Conservation (phyloP, 2,888 invertebrate species). For the Leucoptera coffeella region DNA sequence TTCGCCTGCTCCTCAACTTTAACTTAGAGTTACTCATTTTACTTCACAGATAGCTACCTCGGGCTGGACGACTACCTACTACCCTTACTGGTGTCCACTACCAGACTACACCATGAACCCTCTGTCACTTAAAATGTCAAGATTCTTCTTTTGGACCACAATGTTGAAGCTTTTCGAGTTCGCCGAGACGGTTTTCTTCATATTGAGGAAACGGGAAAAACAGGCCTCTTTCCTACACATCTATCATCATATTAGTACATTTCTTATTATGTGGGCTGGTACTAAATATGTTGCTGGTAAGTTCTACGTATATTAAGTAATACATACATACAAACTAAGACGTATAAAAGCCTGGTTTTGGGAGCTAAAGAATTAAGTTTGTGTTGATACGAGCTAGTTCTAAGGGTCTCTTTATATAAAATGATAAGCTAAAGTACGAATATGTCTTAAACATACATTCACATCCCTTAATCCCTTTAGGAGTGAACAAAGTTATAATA, state of each 20-base stretch:
- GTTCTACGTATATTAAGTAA: no score
- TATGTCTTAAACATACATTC: no score
- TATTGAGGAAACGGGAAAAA: constrained; percentile 62
- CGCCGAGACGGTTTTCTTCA: constrained; percentile 64
- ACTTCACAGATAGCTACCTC: constrained; percentile 53
- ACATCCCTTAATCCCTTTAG: no score
- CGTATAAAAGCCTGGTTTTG: no score
- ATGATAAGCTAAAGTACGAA: no score
- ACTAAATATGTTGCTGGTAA: constrained; percentile 63
- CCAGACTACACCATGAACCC: constrained; percentile 64
- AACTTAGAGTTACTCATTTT: no score
- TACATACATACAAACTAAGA: no score
- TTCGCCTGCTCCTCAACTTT: no score
- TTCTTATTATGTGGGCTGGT: constrained; percentile 54
- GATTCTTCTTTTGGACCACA: constrained; percentile 56
- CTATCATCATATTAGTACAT: constrained; percentile 63
- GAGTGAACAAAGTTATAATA: no score
- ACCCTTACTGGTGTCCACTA: constrained; percentile 60
- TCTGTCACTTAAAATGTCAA: constrained; percentile 52
- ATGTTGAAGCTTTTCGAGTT: constrained; percentile 62
- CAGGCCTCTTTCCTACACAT: constrained; percentile 68
- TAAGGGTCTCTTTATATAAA: no score
- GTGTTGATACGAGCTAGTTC: no score
- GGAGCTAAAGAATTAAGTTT: no score
- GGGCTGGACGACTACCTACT: constrained; percentile 58